Evolutionary conservation across 2,888 invertebrate genomes (phyloP).

Genomic region (Orthosia gracilis): DNA sequence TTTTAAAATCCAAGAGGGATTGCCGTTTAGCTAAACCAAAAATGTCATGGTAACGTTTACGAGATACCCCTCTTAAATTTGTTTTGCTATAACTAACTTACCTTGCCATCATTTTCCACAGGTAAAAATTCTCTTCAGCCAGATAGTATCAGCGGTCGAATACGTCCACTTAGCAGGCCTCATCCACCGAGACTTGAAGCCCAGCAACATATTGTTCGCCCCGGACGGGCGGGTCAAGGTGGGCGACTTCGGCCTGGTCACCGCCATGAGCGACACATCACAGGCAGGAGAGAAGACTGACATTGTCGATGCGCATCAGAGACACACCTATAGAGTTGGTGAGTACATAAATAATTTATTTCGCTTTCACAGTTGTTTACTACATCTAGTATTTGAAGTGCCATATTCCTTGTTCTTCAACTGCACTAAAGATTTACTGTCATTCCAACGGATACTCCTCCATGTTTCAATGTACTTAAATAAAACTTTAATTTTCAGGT

Average conservation of each 20-base stretch:
- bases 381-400: no score
- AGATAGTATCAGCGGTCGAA: constrained; percentile 98
- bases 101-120: constrained; percentile 62
- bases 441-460: no score
- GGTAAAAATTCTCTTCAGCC: constrained; percentile 94
- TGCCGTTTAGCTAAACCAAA: no score
- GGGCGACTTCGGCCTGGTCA: constrained; percentile 99
- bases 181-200: constrained; percentile 99
- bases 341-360: constrained; percentile 64
- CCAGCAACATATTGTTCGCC: constrained; percentile 95
- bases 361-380: no score
- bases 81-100: no score
- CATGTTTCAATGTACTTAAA: neutral
- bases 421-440: no score
- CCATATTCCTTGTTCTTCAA: no score
- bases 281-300: constrained; percentile 75
- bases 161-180: constrained; percentile 98
- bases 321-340: constrained; percentile 93
- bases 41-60: no score
- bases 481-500: constrained; percentile 88
- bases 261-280: constrained; percentile 92
- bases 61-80: no score
- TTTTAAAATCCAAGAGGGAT: no score
- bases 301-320: constrained; percentile 75
- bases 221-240: constrained; percentile 97